phyloP scores from a whole-genome alignment of 2,113 vertebrate species.

The Anguilla japonica region DNA sequence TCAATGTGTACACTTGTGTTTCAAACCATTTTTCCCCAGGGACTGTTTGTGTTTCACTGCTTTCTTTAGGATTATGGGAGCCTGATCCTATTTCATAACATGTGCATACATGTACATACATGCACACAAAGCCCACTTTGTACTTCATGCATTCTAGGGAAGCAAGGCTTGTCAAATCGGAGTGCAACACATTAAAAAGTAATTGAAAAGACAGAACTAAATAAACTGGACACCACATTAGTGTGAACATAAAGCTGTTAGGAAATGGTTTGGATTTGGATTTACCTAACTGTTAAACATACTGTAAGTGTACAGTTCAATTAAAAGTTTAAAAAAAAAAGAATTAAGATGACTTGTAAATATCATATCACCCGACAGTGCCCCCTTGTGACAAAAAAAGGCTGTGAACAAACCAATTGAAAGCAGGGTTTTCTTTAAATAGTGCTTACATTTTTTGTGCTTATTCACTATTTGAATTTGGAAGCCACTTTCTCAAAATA shows the following conservation, averaged over 20 bases:
- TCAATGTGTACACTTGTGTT: not conserved
- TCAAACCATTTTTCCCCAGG: not conserved
- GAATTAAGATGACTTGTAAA: not conserved
- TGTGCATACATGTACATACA: slow-evolving; percentile 44
- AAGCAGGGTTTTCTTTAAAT: not conserved
- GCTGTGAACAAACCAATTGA: not conserved
- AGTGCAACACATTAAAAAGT: not conserved
- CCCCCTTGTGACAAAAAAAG: slow-evolving; percentile 19
- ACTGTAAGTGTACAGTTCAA: not conserved
- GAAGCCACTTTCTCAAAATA: not conserved
- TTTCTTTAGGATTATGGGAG: slow-evolving; percentile 51
- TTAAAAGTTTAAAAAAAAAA: not conserved
- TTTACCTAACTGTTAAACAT: not conserved
- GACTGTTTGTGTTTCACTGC: slow-evolving; percentile 44
- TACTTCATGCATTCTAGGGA: slow-evolving; percentile 14
- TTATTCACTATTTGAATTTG: not conserved
- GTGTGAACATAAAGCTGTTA: not conserved
- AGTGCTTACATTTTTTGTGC: not conserved
- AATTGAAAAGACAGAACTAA: not conserved
- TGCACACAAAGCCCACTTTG: slow-evolving; percentile 14
- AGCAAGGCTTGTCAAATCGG: not conserved
- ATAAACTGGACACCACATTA: not conserved
- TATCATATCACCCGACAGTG: slow-evolving; percentile 21
- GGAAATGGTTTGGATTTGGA: not conserved
- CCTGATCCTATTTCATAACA: slow-evolving; percentile 55